phyloP scores from a whole-genome alignment of 2,888 invertebrate genomes.

The Oxytorus armatus region DNA sequence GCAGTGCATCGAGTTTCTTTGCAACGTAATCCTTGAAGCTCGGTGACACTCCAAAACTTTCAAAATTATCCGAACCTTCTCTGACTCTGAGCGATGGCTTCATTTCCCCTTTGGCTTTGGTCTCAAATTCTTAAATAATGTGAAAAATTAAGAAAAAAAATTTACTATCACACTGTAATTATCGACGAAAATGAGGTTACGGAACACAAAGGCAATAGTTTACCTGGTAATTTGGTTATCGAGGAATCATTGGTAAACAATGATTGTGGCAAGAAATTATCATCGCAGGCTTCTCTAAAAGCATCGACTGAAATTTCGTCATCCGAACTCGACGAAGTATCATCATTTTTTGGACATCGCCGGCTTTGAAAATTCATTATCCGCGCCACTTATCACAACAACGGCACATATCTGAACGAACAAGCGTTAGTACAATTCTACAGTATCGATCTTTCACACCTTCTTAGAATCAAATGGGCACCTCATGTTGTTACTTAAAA shows the following conservation, averaged over 20 bases:
- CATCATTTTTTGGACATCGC: slow-evolving; percentile 25
- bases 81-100: slow-evolving; percentile 49
- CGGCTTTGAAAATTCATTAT: neutral
- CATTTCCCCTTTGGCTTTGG: slow-evolving; percentile 14
- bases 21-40: slow-evolving; percentile 76
- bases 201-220: slow-evolving; percentile 32
- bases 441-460: neutral
- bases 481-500: too few species aligned
- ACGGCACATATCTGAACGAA: neutral
- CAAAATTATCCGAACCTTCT: slow-evolving; percentile 69
- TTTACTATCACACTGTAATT: too few species aligned
- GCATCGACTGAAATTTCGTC: slow-evolving; percentile 74
- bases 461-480: neutral
- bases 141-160: too few species aligned
- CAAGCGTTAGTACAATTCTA: neutral
- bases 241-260: slow-evolving; percentile 62
- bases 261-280: slow-evolving; percentile 73
- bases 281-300: slow-evolving; percentile 77
- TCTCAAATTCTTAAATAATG: slow-evolving; percentile 10
- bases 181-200: slow-evolving; percentile 55
- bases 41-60: slow-evolving; percentile 75
- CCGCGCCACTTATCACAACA: slow-evolving; percentile 13
- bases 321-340: slow-evolving; percentile 75
- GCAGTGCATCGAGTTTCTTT: slow-evolving; percentile 74
- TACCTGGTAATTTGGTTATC: slow-evolving; percentile 28